Evolutionary conservation across 2,797 vertebrate genomes (phyloP), one percentile per base, ranked within the genome.

Genomic region (Spondyliosoma cantharus): DNA sequence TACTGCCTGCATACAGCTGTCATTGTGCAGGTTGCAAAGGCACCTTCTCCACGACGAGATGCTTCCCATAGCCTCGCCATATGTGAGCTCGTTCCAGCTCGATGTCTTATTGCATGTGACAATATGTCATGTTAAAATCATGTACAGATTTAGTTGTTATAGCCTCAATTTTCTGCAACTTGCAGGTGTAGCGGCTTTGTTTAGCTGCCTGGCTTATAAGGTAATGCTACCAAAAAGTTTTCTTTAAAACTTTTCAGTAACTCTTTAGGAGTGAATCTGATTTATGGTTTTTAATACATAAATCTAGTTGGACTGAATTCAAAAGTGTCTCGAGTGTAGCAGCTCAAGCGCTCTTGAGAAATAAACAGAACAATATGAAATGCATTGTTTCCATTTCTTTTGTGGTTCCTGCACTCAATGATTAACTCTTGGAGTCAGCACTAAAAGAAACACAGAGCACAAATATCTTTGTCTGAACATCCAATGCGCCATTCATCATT

Each of bases 1-100:
- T 72, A 43, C 48, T 46, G 61, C 32, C 14, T 68, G 60, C 29
- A 66, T 24, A 59, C 85, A 87, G 80, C 80, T 87, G 70, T 83
- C 75, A 69, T 48, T 74, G 54, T 73, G 43, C 59, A 70, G 66
- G 62, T 72, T 84, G 78, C 59, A 89, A 87, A 90, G 80, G 84
- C 80, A 85, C 76, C 88, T 74, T 84, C 59, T 32, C 37, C 49
- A 63, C 83, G 60, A 86, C 7, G 11, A 69, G 43, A 81, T 43
- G 9, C 12, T 54, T 85, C 76, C 68, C 52, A 82, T 53, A 71
- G 66, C 32, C 32, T 67, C 52, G 8, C 78, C 88, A 78, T 80
- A 76, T 86, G 85, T 58, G 74, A 78, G 61, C 71, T 75, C 29
- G 19, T 83, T 78, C 52, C 53, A 63, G 62, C 69, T 54, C 46